Evolutionary conservation across 2,888 invertebrate species (phyloP), one percentile per base, ranked within the genome.

Genomic region (Drosophila tanythrix): DNA sequence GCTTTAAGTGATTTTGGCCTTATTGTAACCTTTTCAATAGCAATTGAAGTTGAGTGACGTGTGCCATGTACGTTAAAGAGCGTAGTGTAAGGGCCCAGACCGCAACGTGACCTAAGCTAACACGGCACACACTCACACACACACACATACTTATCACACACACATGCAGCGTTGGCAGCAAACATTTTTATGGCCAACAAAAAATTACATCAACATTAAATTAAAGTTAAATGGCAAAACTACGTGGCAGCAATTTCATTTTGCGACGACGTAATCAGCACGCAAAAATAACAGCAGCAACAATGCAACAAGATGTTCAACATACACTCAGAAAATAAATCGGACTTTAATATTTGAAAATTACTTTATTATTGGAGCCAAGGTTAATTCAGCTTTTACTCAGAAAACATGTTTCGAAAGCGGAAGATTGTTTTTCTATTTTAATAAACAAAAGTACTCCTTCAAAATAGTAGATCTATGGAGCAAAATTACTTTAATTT

Each of bases 221-320:
- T 88, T 86, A 90, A 90, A 89, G 88, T 89, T 89, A 90, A 88
- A 89, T 89, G 84, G 84, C 82, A 76, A 90, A 88, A 89, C 89
- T 90, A 88, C 89, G 88, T 90, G 90, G 90, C 84, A 84, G 88
- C 89, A 87, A 81, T 82, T 89, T 76, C 76, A 82, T 74, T 79
- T 77, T 76, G 70, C 76, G 82, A 79, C 81, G 83, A 82, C 81
- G 81, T 81, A 83, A 86, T 86, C 81, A 82, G 83, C 83, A 81
- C 60, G 64, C 57, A 66, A 68, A 81, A 81, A 56, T 69, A 69
- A 61, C 46, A 50, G 31, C 27, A 62, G 46, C 67, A 72, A 36
- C 36, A 55, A 31, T 64, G 64, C 72, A 59, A 72, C 80, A 63
- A 55, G 36, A 52, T 64, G 80, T 63, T 62, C 43, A 31, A 55